phyloP scores from a whole-genome alignment of 2,113 vertebrate genomes.

The Equus quagga region DNA sequence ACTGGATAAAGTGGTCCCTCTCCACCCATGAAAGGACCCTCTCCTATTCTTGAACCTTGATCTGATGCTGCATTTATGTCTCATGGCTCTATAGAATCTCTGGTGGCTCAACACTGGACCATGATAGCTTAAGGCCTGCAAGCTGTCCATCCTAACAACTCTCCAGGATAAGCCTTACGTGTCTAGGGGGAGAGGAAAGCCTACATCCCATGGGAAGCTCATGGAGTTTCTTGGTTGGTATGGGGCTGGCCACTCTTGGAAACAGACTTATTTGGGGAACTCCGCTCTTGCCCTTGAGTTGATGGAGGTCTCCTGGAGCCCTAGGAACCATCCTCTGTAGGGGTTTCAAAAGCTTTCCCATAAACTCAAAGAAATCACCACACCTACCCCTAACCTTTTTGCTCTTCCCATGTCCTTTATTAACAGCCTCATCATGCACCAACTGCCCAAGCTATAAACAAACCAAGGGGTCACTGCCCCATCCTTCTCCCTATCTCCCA shows the following conservation, averaged over 20 bases:
- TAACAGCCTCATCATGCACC: background rate
- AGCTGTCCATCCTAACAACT: background rate
- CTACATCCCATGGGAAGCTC: background rate
- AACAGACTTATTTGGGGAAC: background rate
- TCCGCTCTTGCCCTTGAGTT: background rate
- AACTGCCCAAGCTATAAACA: background rate
- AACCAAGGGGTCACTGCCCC: background rate
- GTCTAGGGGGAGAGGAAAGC: background rate
- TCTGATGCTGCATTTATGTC: background rate
- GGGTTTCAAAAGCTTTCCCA: background rate
- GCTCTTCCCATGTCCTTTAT: background rate
- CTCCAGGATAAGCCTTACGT: background rate
- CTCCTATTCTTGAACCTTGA: background rate
- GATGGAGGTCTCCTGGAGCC: background rate
- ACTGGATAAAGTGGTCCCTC: background rate
- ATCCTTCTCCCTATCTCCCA: background rate
- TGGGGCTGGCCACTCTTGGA: background rate
- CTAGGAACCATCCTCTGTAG: background rate
- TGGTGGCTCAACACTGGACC: background rate
- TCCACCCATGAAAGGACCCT: background rate
- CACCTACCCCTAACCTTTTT: background rate
- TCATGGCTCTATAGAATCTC: background rate
- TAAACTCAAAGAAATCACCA: background rate
- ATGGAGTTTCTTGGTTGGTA: background rate
- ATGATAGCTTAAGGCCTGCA: background rate